Base-by-base conservation (phyloP, 2,113 vertebrate species). In the Bufo gargarizans region DNA sequence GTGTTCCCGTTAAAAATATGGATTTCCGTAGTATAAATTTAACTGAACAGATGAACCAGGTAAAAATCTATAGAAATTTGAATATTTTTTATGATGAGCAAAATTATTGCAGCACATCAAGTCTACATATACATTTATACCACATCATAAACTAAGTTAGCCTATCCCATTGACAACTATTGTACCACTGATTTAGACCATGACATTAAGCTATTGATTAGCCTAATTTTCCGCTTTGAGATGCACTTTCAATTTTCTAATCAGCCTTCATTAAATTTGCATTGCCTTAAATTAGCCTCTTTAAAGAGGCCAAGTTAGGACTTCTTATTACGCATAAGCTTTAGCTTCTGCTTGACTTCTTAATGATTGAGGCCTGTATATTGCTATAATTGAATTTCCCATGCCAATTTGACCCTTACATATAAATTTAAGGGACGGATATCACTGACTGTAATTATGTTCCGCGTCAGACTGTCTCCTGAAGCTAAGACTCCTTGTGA, bases 211-310 rank as follows among this genome's bases (percentile, higher is more conserved):
- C 58, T 78, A 86, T 86, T 78, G 56, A 86, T 86, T 65, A 65
- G 74, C 19, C 55, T 86, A 63, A 50, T 86, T 86, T 86, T 86
- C 58, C 53, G 58, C 85, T 76, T 59, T 76, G n/a, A 77, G 84
- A 77, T 77, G 84, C 72, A 87, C 87, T 93, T 91, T 92, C 87
- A 90, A 91, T 92, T 92, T 92, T 86, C 69, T 86, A 92, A 89
- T 89, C 84, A 91, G 89, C 79, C 83, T 91, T 93, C 89, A 86
- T 94, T 92, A 91, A 87, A 91, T 90, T 88, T 92, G 10, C 91
- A 90, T 89, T 78, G 89, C 61, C 67, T 84, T 82, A 92, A 91
- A 94, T 92, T 91, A 91, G 86, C 90, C 89, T 91, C 77, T 87
- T 82, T 16, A 10, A 61, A 86, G 87, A 91, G 90, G 89, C 82